Percentiles rank a stretch among this genome's conserved stretches.
These are phyloP conservation scores for Iphiclides podalirius DNA, from an alignment of 2,888 invertebrate genomes.

Conservation along the genomic window DNA sequence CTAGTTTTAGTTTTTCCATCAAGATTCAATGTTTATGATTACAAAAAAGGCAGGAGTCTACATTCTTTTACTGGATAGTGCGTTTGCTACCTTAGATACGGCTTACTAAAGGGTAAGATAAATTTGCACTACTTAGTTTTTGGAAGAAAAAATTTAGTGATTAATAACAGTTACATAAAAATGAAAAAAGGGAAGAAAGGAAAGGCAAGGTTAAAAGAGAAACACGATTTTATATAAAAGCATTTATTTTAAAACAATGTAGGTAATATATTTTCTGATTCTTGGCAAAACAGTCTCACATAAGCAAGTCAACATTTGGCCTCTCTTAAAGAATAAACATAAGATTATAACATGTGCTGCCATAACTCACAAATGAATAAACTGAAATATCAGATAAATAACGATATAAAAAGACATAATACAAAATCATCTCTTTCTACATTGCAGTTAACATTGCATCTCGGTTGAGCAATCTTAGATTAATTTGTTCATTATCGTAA, in stretches of 20 bases:
- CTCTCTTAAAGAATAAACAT: conserved; percentile 77
- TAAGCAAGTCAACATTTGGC: conserved; percentile 81
- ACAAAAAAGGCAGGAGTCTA: too few relatives aligned
- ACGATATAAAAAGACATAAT: conserved; percentile 68
- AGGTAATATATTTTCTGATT: conserved; percentile 81
- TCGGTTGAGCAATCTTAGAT: conserved; percentile 76
- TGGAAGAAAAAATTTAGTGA: too few relatives aligned
- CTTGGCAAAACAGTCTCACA: conserved; percentile 81
- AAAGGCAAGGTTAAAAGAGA: conserved; percentile 1
- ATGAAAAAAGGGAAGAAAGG: too few relatives aligned
- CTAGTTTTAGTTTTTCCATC: too few relatives aligned
- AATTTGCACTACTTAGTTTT: too few relatives aligned
- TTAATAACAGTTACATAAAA: too few relatives aligned
- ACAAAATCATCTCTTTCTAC: conserved; percentile 67
- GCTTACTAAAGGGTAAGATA: too few relatives aligned
- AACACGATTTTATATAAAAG: conserved; percentile 67
- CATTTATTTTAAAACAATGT: conserved; percentile 81
- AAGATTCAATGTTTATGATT: too few relatives aligned
- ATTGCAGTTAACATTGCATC: conserved; percentile 77
- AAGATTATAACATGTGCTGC: conserved; percentile 77
- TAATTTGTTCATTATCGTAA: conserved; percentile 71
- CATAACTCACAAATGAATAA: conserved; percentile 75
- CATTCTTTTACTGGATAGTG: too few relatives aligned
- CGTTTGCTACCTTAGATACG: too few relatives aligned
- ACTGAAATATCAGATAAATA: conserved; percentile 74